Percentiles rank a stretch among this genome's conserved stretches.
Conservation (phyloP, 2,888 invertebrate species). For the Oxycera nigricornis region DNA sequence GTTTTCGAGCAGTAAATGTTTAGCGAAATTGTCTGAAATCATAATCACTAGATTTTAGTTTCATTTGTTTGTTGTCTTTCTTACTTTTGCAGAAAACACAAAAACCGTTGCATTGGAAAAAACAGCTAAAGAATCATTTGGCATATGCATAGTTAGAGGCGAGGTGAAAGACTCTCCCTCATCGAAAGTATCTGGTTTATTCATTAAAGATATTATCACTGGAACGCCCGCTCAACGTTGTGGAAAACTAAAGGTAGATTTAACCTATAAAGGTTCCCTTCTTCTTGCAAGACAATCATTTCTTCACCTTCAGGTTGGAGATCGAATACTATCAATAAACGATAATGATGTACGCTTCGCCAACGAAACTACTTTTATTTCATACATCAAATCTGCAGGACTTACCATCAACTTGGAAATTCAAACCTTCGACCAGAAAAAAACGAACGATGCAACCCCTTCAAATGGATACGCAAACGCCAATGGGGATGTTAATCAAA, state of each 20-base stretch:
- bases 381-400: constrained; percentile 89
- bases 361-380: constrained; percentile 92
- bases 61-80: no score
- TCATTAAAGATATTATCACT: constrained; percentile 94
- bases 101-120: constrained; percentile 39
- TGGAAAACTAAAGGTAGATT: constrained; percentile 79
- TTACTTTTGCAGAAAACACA: constrained; percentile 27
- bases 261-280: no score
- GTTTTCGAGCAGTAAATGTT: no score
- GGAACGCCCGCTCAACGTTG: constrained; percentile 92
- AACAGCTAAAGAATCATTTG: constrained; percentile 69
- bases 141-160: constrained; percentile 97
- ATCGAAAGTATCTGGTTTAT: constrained; percentile 85
- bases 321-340: constrained; percentile 76
- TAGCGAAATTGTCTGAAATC: no score
- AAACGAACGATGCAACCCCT: background rate
- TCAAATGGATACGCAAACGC: constrained; percentile 24
- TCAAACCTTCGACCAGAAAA: constrained; percentile 67
- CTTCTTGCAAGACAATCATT: background rate
- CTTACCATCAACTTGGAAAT: constrained; percentile 90
- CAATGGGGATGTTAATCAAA: background rate
- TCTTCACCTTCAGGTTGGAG: constrained; percentile 54
- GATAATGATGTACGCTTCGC: constrained; percentile 88
- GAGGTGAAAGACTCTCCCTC: constrained; percentile 73
- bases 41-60: no score